Conservation (phyloP, 1,140 invertebrate species). For the Heliconius hewitsoni region DNA sequence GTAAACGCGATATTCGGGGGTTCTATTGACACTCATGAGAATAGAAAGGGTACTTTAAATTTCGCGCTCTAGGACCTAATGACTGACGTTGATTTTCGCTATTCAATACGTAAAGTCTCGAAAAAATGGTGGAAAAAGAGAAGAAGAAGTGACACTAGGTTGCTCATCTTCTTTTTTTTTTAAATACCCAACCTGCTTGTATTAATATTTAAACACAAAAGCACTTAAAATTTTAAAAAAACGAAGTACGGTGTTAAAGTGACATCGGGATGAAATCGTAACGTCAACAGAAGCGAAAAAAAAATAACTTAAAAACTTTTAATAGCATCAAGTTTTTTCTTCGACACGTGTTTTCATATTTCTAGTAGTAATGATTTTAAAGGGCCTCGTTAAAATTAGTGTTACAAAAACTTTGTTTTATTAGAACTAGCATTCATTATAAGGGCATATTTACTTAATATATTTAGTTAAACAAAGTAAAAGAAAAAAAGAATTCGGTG, state of each 20-base stretch:
- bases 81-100: neutral
- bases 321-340: slow-evolving; percentile 35
- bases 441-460: neutral
- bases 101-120: neutral
- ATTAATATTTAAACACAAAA: neutral
- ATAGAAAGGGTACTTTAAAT: neutral
- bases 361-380: slow-evolving; percentile 33
- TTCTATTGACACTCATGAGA: too few species aligned
- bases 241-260: slow-evolving; percentile 16
- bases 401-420: slow-evolving; percentile 18
- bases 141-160: too few species aligned
- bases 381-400: slow-evolving; percentile 26
- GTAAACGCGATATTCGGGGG: too few species aligned
- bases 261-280: slow-evolving; percentile 35
- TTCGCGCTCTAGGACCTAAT: neutral
- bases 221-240: neutral
- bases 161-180: neutral
- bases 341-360: slow-evolving; percentile 36
- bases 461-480: too few species aligned
- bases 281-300: slow-evolving; percentile 34
- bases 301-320: slow-evolving; percentile 27
- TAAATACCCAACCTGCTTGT: neutral
- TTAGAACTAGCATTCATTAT: neutral
- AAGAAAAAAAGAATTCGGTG: neutral
- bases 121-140: neutral